Evolutionary conservation across 2,113 vertebrate species (phyloP).

Genomic region (Ciconia maguari): DNA sequence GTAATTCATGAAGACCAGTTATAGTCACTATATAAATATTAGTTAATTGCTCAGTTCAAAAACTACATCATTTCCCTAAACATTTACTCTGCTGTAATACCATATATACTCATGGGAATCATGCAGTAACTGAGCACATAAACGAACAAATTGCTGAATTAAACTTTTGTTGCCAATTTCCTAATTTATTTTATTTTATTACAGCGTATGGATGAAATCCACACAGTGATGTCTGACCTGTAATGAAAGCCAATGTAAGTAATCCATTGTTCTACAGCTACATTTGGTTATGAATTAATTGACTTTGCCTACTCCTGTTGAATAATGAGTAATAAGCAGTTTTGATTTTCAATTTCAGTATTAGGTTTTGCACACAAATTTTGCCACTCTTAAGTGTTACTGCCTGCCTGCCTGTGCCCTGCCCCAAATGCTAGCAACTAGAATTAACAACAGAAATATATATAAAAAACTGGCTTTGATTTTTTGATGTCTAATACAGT

Average conservation of each 20-base stretch:
- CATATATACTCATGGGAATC: neutral
- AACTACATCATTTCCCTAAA: neutral
- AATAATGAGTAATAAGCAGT: neutral
- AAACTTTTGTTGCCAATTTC: neutral
- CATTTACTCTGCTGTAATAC: neutral
- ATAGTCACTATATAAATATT: neutral
- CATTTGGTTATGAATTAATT: neutral
- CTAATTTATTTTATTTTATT: conserved; percentile 35
- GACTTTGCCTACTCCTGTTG: neutral
- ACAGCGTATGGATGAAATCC: conserved; percentile 35
- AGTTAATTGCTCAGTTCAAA: neutral
- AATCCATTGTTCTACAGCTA: neutral
- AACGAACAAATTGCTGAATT: neutral
- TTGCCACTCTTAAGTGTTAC: neutral
- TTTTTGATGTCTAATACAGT: neutral
- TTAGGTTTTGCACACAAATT: neutral
- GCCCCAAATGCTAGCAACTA: neutral
- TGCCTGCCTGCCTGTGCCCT: neutral
- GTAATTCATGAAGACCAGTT: neutral
- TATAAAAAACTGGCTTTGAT: neutral
- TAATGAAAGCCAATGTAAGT: conserved; percentile 38
- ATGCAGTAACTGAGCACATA: neutral
- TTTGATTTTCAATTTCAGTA: neutral
- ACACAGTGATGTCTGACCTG: neutral
- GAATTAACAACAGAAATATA: neutral